Percentiles rank a stretch among this genome's conserved stretches.
Evolutionary conservation across 1,140 invertebrate species (phyloP).

Genomic region (Caenorhabditis remanei): DNA sequence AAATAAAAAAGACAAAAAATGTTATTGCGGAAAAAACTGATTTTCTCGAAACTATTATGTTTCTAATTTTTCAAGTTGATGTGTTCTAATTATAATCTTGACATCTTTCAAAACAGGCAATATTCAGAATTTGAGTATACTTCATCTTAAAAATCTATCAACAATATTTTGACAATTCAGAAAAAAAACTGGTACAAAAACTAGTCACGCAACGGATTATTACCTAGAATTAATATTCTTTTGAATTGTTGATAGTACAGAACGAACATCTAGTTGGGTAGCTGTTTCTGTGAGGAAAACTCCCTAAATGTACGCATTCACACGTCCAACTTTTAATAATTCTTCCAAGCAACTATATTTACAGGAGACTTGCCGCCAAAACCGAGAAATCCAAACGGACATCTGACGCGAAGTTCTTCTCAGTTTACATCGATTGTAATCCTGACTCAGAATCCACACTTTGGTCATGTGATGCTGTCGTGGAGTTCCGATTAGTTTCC

Average conservation of each 20-base stretch:
- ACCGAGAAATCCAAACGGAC: conserved; percentile 71
- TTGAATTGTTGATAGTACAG: too few species aligned
- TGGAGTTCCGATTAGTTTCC: conserved; percentile 70
- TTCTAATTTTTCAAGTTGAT: too few species aligned
- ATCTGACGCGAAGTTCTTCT: conserved; percentile 69
- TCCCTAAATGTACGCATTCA: too few species aligned
- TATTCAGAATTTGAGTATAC: too few species aligned
- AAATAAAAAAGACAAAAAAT: not conserved
- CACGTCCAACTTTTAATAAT: too few species aligned
- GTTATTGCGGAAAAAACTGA: not conserved
- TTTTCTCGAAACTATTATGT: too few species aligned
- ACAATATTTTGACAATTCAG: not conserved
- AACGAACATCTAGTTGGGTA: too few species aligned
- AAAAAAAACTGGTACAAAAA: not conserved
- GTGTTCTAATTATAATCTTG: too few species aligned
- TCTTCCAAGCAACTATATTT: conserved; percentile 5
- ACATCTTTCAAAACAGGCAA: too few species aligned
- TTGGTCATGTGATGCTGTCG: conserved; percentile 73
- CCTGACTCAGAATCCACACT: conserved; percentile 74
- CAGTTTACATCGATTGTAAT: conserved; percentile 75
- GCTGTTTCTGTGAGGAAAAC: too few species aligned
- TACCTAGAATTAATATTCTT: too few species aligned
- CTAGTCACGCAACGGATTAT: too few species aligned
- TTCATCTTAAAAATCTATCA: not conserved
- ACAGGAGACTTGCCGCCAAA: conserved; percentile 72